Evolutionary conservation across 2,113 vertebrate species (phyloP), one percentile per base, ranked within the genome.

Genomic region (Echinops telfairi): DNA sequence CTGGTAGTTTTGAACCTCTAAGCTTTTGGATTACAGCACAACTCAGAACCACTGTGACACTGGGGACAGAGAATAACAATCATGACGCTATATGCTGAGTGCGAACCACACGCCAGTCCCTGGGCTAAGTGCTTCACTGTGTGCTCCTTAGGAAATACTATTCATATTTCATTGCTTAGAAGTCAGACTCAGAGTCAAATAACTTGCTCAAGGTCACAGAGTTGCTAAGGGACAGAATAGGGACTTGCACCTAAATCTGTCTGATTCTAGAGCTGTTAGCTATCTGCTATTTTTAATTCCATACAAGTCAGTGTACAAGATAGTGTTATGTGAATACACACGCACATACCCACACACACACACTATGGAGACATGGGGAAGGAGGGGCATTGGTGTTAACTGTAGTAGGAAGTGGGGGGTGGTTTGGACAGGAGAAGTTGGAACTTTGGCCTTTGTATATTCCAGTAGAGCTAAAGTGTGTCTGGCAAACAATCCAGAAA

Each of bases 131-230:
- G 62, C 19, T 38, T 57, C 17, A 20, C 0, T 1, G 14, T 36
- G 7, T 16, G 43, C 8, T 33, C 47, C 16, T 2, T 38, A 33
- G 58, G 7, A 79, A 83, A 80, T 29, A 53, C 11, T 75, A 20
- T 82, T 62, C 33, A 85, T 40, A 83, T 80, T 75, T 73, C 66
- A 57, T 70, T 76, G 70, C 71, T 83, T 36, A 82, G 76, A 43
- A 93, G 75, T 82, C 22, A 91, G 82, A 66, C 84, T 85, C 64
- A 71, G 68, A 79, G 53, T 57, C 60, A 10, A 80, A 33, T 38
- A 76, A 60, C 19, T 86, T 90, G 60, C 43, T 25, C 53, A 23
- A 58, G 43, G 27, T 33, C 68, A 75, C 78, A 83, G 90, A 60
- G 27, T 15, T 90, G 29, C 57, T 40, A 43, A 81, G 31, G 43